Base-by-base conservation (phyloP, 2,113 vertebrate species). In the Numida meleagris region DNA sequence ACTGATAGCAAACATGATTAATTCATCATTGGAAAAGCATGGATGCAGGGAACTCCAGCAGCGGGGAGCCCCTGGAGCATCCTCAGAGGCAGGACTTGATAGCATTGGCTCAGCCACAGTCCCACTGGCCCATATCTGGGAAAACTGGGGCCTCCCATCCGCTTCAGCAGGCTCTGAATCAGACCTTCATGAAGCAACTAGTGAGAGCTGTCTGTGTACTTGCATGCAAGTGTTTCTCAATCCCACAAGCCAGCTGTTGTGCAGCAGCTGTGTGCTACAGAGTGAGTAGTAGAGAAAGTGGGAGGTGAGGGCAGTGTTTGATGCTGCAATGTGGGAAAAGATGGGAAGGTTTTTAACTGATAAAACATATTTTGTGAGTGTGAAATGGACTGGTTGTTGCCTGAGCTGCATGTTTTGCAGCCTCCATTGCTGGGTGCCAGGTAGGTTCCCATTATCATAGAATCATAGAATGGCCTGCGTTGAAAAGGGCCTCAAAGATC, bases 11-110 rank as follows among this genome's bases (percentile, higher is more conserved):
- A 20, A 5, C 0, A 38, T 57, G 36, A 21, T 31, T 46, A 43
- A 4, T 31, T 48, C 45, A 16, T 11, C 38, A 24, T 0, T 53
- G 70, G 61, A n/a, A 23, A 84, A 31, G 15, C 0, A 0, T 36
- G 21, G 1, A 1, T 57, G 33, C 40, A 76, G 36, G 61, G 61
- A 62, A 25, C 61, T 11, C 36, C 24, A 10, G 36, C 70, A 63
- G 29, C 36, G 21, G 16, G 17, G 51, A 29, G 12, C 48, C 38
- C 13, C 31, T 24, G 51, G 50, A 74, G 71, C 51, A 42, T 55
- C 38, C 38, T 78, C 15, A 29, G 48, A 40, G 63, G 46, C 38
- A 27, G 19, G 68, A 21, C 34, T 71, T 55, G 16, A 24, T 42
- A 42, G 33, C 38, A 25, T 51, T 25, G 17, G 38, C 15, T 79